phyloP scores from a whole-genome alignment of 2,113 vertebrate genomes.

The Myrmophylax atrothorax region DNA sequence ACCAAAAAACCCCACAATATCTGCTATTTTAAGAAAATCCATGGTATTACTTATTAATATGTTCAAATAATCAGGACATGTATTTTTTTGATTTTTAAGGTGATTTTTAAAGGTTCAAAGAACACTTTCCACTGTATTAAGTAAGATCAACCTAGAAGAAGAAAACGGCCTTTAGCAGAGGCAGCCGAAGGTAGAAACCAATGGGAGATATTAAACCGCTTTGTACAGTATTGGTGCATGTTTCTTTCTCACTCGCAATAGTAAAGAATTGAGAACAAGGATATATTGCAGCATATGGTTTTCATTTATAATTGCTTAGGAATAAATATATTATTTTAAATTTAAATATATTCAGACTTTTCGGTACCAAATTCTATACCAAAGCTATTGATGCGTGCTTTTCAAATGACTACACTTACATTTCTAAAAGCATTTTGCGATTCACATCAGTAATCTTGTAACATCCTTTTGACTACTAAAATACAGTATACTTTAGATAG shows the following conservation, averaged over 20 bases:
- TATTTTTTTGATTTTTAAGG: neutral
- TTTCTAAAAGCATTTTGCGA: constrained; percentile 59
- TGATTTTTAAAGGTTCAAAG: neutral
- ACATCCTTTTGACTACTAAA: constrained; percentile 60
- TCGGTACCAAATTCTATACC: constrained; percentile 67
- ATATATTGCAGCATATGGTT: constrained; percentile 75
- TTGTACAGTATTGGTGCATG: constrained; percentile 37
- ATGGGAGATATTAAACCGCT: constrained; percentile 40
- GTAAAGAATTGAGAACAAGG: constrained; percentile 62
- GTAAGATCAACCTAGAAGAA: constrained; percentile 26
- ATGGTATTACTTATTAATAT: constrained; percentile 56
- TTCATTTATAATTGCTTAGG: constrained; percentile 79
- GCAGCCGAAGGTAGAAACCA: constrained; percentile 50
- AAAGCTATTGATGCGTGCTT: constrained; percentile 61
- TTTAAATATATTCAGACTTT: constrained; percentile 81
- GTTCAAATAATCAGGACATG: constrained; percentile 45
- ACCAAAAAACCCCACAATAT: neutral
- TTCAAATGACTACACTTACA: constrained; percentile 34
- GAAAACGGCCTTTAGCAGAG: constrained; percentile 47
- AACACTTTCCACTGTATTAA: constrained; percentile 29
- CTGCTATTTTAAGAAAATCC: constrained; percentile 68
- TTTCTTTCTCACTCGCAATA: constrained; percentile 52
- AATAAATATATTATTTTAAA: constrained; percentile 85
- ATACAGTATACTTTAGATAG: constrained; percentile 72
- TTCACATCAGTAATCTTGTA: constrained; percentile 59